These are phyloP conservation scores for Epiblema foenella DNA, from an alignment of 2,888 invertebrate genomes.

Conservation along the genomic window DNA sequence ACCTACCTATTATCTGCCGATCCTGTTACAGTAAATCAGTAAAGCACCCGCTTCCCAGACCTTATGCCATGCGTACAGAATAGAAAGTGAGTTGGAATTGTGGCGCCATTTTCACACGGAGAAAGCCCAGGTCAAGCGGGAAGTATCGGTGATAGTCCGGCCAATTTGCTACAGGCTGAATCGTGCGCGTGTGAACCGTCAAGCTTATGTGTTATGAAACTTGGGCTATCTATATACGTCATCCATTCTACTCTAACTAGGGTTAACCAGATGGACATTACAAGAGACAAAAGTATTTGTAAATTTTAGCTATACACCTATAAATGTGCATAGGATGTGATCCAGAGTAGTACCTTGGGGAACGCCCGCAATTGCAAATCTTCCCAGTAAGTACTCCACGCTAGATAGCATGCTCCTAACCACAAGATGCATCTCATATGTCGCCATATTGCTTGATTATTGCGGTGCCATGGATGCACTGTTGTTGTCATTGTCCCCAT, in stretches of 20 bases:
- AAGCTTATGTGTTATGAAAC: slow-evolving; percentile 27
- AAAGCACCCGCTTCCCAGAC: slow-evolving; percentile 23
- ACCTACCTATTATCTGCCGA: background rate
- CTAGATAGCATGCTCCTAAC: background rate
- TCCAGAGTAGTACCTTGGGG: background rate
- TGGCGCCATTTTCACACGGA: slow-evolving; percentile 55
- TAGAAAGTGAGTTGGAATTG: slow-evolving; percentile 50
- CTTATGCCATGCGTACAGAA: slow-evolving; percentile 39
- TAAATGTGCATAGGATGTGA: background rate
- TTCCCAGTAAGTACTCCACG: background rate
- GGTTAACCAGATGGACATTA: background rate
- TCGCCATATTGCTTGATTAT: background rate
- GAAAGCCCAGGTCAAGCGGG: slow-evolving; percentile 59
- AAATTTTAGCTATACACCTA: no score
- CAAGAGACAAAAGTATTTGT: background rate
- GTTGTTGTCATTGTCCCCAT: background rate
- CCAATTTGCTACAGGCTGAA: slow-evolving; percentile 55
- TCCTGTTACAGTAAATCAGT: slow-evolving; percentile 19
- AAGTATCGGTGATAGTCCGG: slow-evolving; percentile 56
- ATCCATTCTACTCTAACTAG: slow-evolving; percentile 1
- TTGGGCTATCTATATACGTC: slow-evolving; percentile 18
- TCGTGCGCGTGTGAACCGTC: slow-evolving; percentile 38
- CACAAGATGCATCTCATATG: background rate
- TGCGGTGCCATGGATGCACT: background rate
- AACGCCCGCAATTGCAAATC: background rate